Percentiles rank a stretch among this genome's conserved stretches.
phyloP scores from a whole-genome alignment of 1,140 invertebrate genomes.

The Caerostris darwini region DNA sequence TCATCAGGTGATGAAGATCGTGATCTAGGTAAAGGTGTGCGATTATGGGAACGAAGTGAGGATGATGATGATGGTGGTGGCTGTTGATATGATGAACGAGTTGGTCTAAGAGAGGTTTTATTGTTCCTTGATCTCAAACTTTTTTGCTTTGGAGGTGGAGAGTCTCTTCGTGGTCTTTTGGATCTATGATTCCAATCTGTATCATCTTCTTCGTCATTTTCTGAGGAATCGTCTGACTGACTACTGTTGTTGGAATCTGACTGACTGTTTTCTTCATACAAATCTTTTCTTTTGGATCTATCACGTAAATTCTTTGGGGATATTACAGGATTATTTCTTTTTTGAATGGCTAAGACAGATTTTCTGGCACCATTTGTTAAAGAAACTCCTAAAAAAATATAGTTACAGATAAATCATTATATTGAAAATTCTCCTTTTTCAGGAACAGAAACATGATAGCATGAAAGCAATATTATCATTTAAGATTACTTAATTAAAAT shows the following conservation, averaged over 20 bases:
- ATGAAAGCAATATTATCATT: too few relatives aligned
- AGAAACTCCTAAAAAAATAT: constrained; percentile 39
- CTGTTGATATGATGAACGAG: constrained; percentile 24
- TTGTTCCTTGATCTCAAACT: constrained; percentile 29
- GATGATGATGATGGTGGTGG: constrained; percentile 34
- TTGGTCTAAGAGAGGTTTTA: constrained; percentile 8
- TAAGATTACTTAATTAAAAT: too few relatives aligned
- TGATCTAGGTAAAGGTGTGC: not conserved
- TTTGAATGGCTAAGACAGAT: not conserved
- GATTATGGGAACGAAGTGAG: constrained; percentile 13
- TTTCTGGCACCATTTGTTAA: constrained; percentile 53
- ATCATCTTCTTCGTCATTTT: not conserved
- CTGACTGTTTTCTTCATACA: constrained; percentile 13
- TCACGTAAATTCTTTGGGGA: not conserved
- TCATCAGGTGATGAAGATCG: constrained; percentile 8
- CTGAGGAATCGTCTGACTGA: not conserved
- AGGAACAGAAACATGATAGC: too few relatives aligned
- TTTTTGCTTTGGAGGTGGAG: not conserved
- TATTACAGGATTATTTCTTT: constrained; percentile 24
- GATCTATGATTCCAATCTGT: not conserved
- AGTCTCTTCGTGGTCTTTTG: constrained; percentile 31
- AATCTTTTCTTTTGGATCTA: constrained; percentile 21
- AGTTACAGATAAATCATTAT: not conserved
- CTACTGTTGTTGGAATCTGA: constrained; percentile 53
- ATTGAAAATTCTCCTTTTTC: too few relatives aligned